phyloP scores from a whole-genome alignment of 2,888 invertebrate genomes.

The Caenorhabditis drosophilae region DNA sequence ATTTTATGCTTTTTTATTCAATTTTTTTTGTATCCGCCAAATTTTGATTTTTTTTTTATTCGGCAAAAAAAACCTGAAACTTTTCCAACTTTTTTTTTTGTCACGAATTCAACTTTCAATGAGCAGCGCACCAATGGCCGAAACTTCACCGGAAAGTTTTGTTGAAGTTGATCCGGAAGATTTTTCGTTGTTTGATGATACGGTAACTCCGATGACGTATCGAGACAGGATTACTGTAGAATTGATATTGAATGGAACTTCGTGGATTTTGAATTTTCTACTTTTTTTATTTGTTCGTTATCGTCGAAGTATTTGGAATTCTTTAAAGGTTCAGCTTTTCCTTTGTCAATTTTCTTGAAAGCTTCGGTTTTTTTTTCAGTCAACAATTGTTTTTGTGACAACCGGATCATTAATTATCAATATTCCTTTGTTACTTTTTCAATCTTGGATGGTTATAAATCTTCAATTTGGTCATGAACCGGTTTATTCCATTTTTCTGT shows the following conservation, averaged over 20 bases:
- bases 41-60: too few species aligned
- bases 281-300: constrained; percentile 23
- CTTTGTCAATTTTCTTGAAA: constrained; percentile 2
- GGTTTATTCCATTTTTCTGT: constrained; percentile 16
- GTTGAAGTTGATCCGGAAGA: too few species aligned
- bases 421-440: constrained; percentile 22
- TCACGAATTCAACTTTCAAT: too few species aligned
- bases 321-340: constrained; percentile 19
- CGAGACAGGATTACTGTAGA: constrained; percentile 30
- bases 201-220: constrained; percentile 33
- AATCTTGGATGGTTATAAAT: constrained; percentile 35
- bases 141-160: too few species aligned
- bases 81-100: too few species aligned
- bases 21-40: too few species aligned
- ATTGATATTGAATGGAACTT: constrained; percentile 23
- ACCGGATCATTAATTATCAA: constrained; percentile 26
- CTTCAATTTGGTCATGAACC: constrained; percentile 21
- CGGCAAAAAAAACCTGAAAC: too few species aligned
- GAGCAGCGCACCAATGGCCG: too few species aligned
- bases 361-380: constrained; percentile 10
- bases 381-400: constrained; percentile 34
- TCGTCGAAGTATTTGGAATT: constrained; percentile 18
- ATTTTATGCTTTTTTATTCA: too few species aligned
- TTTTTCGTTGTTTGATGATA: constrained; percentile 9
- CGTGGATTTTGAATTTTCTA: constrained; percentile 17